Evolutionary conservation across 1,140 invertebrate genomes (phyloP).

Genomic region (Ylistrum balloti): DNA sequence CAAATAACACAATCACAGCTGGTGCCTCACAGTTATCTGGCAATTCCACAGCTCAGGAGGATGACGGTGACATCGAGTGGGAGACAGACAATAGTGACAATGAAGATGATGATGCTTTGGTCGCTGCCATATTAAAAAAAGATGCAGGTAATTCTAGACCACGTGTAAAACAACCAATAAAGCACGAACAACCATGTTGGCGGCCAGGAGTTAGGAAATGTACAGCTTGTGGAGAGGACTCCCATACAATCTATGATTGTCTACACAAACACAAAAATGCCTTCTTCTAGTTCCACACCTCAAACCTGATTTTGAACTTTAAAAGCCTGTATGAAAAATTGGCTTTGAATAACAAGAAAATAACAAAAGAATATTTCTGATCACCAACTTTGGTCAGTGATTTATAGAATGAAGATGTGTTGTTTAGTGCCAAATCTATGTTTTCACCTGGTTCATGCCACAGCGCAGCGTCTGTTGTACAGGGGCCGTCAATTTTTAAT

Average conservation of each 20-base stretch:
- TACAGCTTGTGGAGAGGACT: conserved; percentile 53
- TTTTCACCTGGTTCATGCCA: no score
- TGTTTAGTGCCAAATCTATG: no score
- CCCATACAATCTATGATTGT: conserved; percentile 56
- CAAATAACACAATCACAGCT: not conserved
- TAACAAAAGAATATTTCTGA: no score
- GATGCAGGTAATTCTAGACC: not conserved
- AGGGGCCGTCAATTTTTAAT: no score
- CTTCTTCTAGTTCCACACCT: conserved; percentile 44
- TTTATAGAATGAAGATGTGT: no score
- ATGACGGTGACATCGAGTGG: conserved; percentile 37
- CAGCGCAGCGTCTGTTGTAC: no score
- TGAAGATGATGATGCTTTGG: conserved; percentile 7
- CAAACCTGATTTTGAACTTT: no score
- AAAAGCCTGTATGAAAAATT: no score
- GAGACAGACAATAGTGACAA: conserved; percentile 42
- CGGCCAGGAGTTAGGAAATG: conserved; percentile 49
- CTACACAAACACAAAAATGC: conserved; percentile 49
- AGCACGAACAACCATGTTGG: not conserved
- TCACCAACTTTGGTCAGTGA: no score
- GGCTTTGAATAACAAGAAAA: no score
- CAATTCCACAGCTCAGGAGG: not conserved
- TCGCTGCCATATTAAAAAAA: not conserved
- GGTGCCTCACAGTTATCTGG: not conserved
- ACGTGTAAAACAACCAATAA: not conserved